phyloP scores from a whole-genome alignment of 2,888 invertebrate species.

The Ctena decussata region DNA sequence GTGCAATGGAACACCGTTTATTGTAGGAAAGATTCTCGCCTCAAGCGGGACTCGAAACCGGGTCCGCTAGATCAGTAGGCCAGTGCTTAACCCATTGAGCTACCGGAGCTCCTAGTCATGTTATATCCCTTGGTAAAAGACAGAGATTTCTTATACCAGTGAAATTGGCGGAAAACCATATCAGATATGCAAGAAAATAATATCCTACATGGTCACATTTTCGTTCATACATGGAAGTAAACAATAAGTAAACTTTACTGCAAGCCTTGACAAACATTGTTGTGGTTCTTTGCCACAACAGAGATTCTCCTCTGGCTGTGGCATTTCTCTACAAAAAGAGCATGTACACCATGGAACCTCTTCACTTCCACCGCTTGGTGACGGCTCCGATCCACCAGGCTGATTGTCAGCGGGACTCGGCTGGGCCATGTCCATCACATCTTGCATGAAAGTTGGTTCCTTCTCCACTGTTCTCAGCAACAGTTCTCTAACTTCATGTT shows the following conservation, averaged over 20 bases:
- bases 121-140: no score
- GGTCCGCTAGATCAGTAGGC: no score
- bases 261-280: not conserved
- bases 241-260: not conserved
- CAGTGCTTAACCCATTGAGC: no score
- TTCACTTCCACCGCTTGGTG: not conserved
- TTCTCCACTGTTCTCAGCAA: no score
- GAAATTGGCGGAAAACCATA: no score
- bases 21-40: no score
- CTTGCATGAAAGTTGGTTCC: not conserved
- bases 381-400: not conserved
- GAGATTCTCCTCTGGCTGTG: not conserved
- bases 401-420: not conserved
- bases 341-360: not conserved
- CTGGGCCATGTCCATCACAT: not conserved
- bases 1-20: no score
- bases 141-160: no score
- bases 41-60: no score
- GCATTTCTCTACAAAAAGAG: constrained; percentile 3
- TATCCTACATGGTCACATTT: not conserved
- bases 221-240: no score
- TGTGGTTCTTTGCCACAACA: constrained; percentile 18
- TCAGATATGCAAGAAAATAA: not conserved
- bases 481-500: no score
- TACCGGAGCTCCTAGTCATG: no score